phyloP scores from a whole-genome alignment of 2,113 vertebrate genomes.

The Irena cyanogastra region DNA sequence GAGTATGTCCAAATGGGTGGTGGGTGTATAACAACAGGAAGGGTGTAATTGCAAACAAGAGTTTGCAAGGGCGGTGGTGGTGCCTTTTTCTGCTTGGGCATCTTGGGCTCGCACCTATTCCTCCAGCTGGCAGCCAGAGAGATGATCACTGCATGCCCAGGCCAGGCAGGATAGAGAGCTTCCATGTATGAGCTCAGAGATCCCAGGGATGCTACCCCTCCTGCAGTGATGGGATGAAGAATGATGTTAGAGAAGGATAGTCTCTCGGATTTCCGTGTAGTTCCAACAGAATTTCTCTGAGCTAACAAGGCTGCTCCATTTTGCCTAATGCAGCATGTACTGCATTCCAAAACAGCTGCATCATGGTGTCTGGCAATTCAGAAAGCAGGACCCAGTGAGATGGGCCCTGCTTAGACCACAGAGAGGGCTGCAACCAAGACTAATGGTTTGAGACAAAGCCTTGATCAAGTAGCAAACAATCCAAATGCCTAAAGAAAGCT shows the following conservation, averaged over 20 bases:
- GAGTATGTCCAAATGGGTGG: background rate
- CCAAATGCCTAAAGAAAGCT: background rate
- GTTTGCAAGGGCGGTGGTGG: background rate
- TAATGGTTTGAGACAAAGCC: background rate
- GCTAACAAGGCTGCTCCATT: background rate
- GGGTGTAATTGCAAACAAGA: background rate
- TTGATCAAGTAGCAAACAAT: background rate
- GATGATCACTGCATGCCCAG: accelerated
- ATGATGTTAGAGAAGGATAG: background rate
- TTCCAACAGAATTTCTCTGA: background rate
- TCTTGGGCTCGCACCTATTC: background rate
- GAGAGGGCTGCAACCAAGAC: background rate
- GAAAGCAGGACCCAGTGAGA: background rate
- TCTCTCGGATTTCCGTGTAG: background rate
- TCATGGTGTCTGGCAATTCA: background rate
- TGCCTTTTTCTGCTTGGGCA: background rate
- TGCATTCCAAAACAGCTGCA: background rate
- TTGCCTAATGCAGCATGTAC: background rate
- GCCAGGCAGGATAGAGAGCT: background rate
- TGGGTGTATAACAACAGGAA: background rate
- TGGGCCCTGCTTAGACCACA: background rate
- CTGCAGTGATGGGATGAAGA: background rate
- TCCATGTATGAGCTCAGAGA: background rate
- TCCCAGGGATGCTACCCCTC: background rate
- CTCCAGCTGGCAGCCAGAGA: background rate